Evolutionary conservation across 1,140 invertebrate genomes (phyloP), one percentile per base, ranked within the genome.

Genomic region (Oreohelix idahoensis): DNA sequence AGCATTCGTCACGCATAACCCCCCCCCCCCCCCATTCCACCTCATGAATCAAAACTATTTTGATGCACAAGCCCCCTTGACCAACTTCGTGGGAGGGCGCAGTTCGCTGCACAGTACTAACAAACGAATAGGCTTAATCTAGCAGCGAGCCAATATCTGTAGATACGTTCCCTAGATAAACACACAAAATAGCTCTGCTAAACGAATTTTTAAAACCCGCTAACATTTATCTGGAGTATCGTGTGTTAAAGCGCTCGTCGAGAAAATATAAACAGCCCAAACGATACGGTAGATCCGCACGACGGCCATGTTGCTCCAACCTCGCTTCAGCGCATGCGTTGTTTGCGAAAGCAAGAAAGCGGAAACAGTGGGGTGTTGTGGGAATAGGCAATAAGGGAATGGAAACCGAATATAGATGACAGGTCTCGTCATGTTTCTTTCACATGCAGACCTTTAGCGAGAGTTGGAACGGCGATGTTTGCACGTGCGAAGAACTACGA

Each of bases 181-280:
- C 63, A 66, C 63, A 66, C 29, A 66, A 42, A 76, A 76, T 53
- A 49, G n/a, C 74, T 26, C 74, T 76, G 74, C 74, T 76, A 76
- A 76, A 76, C 45, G 74, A 76, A 29, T 76, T 76, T 51, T 76
- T 32, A 73, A 73, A 73, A 42, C 36, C 42, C 74, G 74, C 42
- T 76, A 76, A 76, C 74, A 76, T 76, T 76, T 76, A 76, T 76
- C 74, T 49, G 74, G 13, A 51, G 45, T 76, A 76, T 76, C 74
- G 32, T 49, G 49, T 76, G 74, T 76, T 76, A 45, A 45, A 45
- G 74, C 20, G 1, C 23, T 49, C 23, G 74, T 45, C n/a, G 74
- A n/a, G 74, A 76, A 51, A 76, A 51, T 76, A 76, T 45, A 76
- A 76, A 76, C 71, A 73, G 69, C 36, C 36, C 1, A 73, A n/a